A percentile compares a stretch with the other conserved stretches of the same genome.
These are phyloP conservation scores for Diacarnus erythraeanus DNA, from an alignment of 37 sponge, comb jelly and placozoan genomes.

Conservation along the genomic window DNA sequence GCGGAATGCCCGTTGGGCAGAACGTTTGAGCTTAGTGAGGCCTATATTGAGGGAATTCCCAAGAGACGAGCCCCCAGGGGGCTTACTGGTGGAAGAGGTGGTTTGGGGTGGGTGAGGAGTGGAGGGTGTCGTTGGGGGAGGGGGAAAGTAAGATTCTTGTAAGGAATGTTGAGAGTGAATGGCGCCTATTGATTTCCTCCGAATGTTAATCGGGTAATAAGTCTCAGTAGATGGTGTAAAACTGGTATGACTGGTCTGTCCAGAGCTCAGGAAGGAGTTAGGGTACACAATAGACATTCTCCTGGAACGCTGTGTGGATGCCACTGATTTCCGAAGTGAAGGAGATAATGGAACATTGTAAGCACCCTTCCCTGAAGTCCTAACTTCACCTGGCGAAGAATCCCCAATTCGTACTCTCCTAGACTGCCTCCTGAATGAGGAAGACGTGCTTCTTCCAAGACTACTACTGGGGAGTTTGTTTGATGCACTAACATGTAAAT, in stretches of 20 bases:
- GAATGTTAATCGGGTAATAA: not conserved
- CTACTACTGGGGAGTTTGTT: not conserved
- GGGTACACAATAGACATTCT: not conserved
- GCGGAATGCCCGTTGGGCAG: slow-evolving; percentile 19
- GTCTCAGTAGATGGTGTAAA: not conserved
- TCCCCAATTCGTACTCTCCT: not conserved
- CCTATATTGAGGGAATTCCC: slow-evolving; percentile 16
- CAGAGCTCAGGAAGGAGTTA: not conserved
- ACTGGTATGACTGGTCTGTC: not conserved
- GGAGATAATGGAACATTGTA: not conserved
- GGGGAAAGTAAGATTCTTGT: not conserved
- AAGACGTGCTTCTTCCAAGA: not conserved
- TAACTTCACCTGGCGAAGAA: not conserved
- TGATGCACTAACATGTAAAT: slow-evolving; percentile 29
- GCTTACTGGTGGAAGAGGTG: not conserved
- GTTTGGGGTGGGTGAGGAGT: not conserved
- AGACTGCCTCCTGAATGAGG: not conserved
- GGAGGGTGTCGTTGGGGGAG: slow-evolving; percentile 3
- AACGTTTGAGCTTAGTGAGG: slow-evolving; percentile 17
- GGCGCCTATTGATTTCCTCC: not conserved
- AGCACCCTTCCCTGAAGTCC: not conserved
- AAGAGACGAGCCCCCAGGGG: not conserved
- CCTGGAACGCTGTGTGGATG: not conserved
- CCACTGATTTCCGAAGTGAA: not conserved
- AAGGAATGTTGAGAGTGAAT: not conserved